Evolutionary conservation across 2,113 vertebrate species (phyloP), one percentile per base, ranked within the genome.

Genomic region (Rhynchopsitta pachyrhyncha): DNA sequence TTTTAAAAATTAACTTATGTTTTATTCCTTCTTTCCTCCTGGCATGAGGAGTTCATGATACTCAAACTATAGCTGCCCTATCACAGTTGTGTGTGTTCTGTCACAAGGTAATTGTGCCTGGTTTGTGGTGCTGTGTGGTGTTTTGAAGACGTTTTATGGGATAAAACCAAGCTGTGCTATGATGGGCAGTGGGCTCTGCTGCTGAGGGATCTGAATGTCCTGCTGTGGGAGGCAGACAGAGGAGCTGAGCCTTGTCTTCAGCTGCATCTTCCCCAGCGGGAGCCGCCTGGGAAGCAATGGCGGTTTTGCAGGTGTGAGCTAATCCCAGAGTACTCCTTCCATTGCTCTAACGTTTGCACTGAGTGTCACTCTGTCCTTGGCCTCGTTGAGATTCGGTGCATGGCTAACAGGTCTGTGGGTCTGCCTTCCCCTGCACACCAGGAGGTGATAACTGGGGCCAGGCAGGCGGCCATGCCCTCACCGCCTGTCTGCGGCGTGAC

Each of bases 81-180:
- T 81, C 93, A 69, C 82, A 92, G 78, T 84, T 94, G 94, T 95
- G 89, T 94, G 88, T 98, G 66, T 87, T 95, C 90, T 96, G 88
- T 87, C 57, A 50, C 78, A 96, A 98, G 98, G 98, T 98, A 98
- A 98, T 79, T 79, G 77, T 98, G 97, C 95, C 95, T 98, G 97
- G 97, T 97, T 98, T 98, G 98, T 92, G 49, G 97, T 98, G 98
- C 95, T 86, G 93, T 97, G 97, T 96, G 87, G 60, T 47, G 66
- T 77, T 95, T 93, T 23, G 44, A 66, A 77, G 55, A 33, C 37
- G 13, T 80, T 15, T 19, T 42, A 49, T 20, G 60, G 81, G 79
- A 3, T 82, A 8, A 76, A 78, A 78, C 17, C 11, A 9, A 27
- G 42, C 42, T 76, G 62, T 88, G 52, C 62, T 1, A 0, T 22